These are phyloP conservation scores for Nebria salina DNA, from an alignment of 2,888 invertebrate species.

Conservation along the genomic window DNA sequence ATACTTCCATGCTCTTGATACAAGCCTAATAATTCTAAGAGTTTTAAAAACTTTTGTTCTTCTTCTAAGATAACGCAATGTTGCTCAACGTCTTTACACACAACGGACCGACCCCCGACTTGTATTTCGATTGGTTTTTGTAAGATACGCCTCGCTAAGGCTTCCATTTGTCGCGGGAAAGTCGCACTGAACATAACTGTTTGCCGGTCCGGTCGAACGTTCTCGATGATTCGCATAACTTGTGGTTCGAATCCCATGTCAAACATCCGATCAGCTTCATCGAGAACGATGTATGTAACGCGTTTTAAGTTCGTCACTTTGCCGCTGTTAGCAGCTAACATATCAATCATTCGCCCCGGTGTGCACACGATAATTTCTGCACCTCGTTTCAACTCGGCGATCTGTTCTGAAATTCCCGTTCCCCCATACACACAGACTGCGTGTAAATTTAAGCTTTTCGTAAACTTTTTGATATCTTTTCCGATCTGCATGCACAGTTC, in stretches of 20 bases:
- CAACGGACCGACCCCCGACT: conserved; percentile 96
- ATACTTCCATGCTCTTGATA: conserved; percentile 93
- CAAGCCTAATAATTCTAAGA: conserved; percentile 94
- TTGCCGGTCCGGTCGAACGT: conserved; percentile 95
- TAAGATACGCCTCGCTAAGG: conserved; percentile 91
- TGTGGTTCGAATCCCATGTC: conserved; percentile 99
- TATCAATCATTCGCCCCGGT: conserved; percentile 99
- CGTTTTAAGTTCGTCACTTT: conserved; percentile 96
- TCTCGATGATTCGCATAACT: conserved; percentile 97
- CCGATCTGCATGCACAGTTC: conserved; percentile 99
- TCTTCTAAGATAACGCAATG: conserved; percentile 94
- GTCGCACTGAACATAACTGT: conserved; percentile 99
- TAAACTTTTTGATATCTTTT: conserved; percentile 93
- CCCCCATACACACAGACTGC: conserved; percentile 99
- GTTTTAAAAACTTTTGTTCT: conserved; percentile 96
- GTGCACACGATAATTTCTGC: conserved; percentile 99
- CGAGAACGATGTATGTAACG: conserved; percentile 96
- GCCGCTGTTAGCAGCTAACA: conserved; percentile 98
- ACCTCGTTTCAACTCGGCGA: conserved; percentile 95
- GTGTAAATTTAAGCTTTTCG: conserved; percentile 84
- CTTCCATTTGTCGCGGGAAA: conserved; percentile 99
- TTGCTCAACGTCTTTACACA: conserved; percentile 98
- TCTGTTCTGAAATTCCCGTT: conserved; percentile 92
- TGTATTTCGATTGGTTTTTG: conserved; percentile 96
- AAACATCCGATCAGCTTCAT: conserved; percentile 99